Conservation (phyloP, 2,113 vertebrate genomes). For the Setophaga petechia region DNA sequence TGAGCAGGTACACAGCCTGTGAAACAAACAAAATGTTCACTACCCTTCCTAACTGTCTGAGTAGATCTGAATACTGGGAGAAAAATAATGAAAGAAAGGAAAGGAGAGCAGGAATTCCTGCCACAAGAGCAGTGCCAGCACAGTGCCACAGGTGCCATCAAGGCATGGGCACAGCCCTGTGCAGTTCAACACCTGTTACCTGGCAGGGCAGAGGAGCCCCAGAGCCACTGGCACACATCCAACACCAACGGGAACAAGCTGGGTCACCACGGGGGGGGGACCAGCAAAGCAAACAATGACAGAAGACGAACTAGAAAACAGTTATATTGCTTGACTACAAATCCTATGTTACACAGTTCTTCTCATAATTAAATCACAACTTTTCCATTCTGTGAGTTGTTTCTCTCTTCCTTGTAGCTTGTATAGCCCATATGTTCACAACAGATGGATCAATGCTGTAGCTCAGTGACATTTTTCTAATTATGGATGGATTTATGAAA, state of each 20-base stretch:
- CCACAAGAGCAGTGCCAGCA: not conserved
- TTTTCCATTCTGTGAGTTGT: not conserved
- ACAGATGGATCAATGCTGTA: not conserved
- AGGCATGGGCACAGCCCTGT: not conserved
- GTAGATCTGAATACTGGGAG: not conserved
- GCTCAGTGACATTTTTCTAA: not conserved
- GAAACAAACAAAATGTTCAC: not conserved
- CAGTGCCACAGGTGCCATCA: not conserved
- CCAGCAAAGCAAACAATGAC: not conserved
- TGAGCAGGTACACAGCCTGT: not conserved
- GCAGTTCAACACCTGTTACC: not conserved
- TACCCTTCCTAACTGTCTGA: not conserved
- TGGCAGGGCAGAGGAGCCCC: not conserved
- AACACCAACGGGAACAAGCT: not conserved
- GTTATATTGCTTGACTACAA: not conserved
- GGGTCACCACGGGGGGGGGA: accelerated
- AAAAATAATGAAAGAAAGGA: not conserved
- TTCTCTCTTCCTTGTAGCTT: not conserved
- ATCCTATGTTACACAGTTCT: not conserved
- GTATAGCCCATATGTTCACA: not conserved
- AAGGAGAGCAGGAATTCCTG: not conserved
- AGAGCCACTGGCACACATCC: not conserved
- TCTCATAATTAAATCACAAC: not conserved
- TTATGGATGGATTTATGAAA: not conserved
- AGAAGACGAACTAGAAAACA: not conserved